These are phyloP conservation scores for Polylopha cassiicola DNA, from an alignment of 2,888 invertebrate genomes.

Conservation along the genomic window DNA sequence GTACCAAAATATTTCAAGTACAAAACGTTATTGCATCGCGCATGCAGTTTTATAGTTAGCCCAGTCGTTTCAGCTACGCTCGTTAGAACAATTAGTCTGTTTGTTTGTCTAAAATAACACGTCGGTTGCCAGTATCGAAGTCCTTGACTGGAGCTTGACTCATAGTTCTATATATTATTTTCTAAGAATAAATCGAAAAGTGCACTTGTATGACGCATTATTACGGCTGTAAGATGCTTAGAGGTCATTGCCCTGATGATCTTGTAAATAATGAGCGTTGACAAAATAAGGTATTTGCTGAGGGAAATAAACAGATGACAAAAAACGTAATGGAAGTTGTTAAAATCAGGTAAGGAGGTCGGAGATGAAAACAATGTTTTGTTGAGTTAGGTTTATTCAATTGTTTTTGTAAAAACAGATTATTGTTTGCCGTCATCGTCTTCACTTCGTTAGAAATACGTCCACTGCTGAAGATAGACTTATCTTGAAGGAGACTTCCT, in stretches of 20 bases:
- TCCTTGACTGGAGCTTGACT: slow-evolving; percentile 63
- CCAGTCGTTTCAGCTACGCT: slow-evolving; percentile 8
- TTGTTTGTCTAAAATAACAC: slow-evolving; percentile 38
- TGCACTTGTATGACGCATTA: slow-evolving; percentile 65
- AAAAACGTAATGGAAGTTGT: slow-evolving; percentile 11
- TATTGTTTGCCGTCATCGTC: too few relatives aligned
- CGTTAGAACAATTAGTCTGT: slow-evolving; percentile 14
- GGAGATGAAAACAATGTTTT: too few relatives aligned
- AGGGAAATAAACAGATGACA: slow-evolving; percentile 16
- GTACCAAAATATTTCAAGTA: not conserved
- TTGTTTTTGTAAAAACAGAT: too few relatives aligned
- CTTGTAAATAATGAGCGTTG: slow-evolving; percentile 27
- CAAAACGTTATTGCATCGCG: not conserved
- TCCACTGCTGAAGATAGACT: too few relatives aligned
- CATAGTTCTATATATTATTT: slow-evolving; percentile 69
- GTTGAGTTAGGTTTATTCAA: too few relatives aligned
- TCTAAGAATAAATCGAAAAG: slow-evolving; percentile 72
- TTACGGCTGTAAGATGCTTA: slow-evolving; percentile 43
- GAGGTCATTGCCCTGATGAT: slow-evolving; percentile 59
- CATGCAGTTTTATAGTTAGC: not conserved
- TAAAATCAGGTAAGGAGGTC: too few relatives aligned
- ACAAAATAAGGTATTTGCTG: slow-evolving; percentile 20
- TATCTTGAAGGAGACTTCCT: too few relatives aligned
- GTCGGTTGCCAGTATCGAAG: slow-evolving; percentile 38
- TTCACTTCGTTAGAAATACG: too few relatives aligned